A percentile compares a stretch with the other conserved stretches of the same genome.
These are phyloP conservation scores for Therioaphis trifolii DNA, from an alignment of 2,888 invertebrate species.

Conservation along the genomic window DNA sequence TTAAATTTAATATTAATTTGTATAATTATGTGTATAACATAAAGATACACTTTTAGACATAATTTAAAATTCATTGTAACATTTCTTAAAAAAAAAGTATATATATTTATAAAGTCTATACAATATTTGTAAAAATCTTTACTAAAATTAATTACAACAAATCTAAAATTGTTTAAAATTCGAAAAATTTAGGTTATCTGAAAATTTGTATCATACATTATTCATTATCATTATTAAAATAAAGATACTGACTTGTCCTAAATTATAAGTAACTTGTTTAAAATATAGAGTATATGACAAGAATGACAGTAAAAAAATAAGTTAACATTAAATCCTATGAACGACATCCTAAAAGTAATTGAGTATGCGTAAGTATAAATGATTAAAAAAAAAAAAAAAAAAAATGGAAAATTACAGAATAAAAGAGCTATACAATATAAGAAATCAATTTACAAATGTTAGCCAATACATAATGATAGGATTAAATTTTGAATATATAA, in stretches of 20 bases:
- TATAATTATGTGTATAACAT: conserved; percentile 13
- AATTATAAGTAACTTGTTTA: conserved; percentile 34
- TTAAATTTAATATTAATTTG: background rate
- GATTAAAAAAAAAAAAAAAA: conserved; percentile 13
- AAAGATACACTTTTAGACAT: background rate
- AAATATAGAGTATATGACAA: conserved; percentile 13
- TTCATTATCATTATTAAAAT: conserved; percentile 1
- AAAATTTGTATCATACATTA: background rate
- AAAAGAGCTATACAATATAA: conserved; percentile 17
- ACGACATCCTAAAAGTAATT: conserved; percentile 20
- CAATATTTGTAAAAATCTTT: background rate
- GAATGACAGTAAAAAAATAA: conserved; percentile 46
- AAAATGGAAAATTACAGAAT: conserved; percentile 11
- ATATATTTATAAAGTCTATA: background rate
- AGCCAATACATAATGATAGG: conserved; percentile 21
- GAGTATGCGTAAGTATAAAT: conserved; percentile 32
- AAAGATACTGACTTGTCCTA: conserved; percentile 17
- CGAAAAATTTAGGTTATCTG: conserved; percentile 3
- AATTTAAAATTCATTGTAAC: conserved; percentile 24
- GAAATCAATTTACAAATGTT: conserved; percentile 37
- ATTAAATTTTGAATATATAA: conserved; percentile 23
- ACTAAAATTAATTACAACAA: conserved; percentile 17
- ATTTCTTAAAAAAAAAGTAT: background rate
- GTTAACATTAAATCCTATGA: conserved; percentile 23
- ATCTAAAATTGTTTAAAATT: conserved; percentile 20